Base-by-base conservation (phyloP, 2,113 vertebrate genomes). In the Cygnus atratus region DNA sequence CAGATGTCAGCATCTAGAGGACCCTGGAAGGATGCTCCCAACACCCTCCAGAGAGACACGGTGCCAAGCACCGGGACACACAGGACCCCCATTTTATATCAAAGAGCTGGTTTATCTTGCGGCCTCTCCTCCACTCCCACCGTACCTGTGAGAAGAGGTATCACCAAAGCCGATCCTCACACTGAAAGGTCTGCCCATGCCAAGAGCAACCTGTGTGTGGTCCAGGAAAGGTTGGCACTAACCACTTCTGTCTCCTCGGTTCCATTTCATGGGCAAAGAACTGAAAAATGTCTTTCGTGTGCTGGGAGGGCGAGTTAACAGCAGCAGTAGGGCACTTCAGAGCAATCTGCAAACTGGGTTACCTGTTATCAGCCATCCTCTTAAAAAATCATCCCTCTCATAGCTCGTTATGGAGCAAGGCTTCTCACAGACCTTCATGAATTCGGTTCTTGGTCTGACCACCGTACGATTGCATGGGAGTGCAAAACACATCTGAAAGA, bases 141-240 rank as follows among this genome's bases (percentile, higher is more conserved):
- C 41, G 43, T 3, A 13, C 0, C 0, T 2, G 3, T 76, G 62
- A 72, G 26, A 50, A 43, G 14, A 50, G 2, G 4, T 48, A 70
- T 74, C 33, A 48, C 13, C 3, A 2, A 46, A 41, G 55, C 25
- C n/a, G 21, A 72, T 62, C 44, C 50, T 89, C 71, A 62, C 41
- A 62, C 55, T 39, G 58, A 61, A 65, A 78, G 50, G 62, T 66
- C 71, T 85, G 46, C 48, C 65, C 25, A 1, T 2, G 10, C 21
- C 21, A 3, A 28, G 9, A 61, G 26, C 19, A 21, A 48, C 48
- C 15, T 39, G 26, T 2, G 0, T 7, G 52, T 4, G 18, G 10
- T 33, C 43, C 54, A 28, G 70, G 16, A 58, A 25, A 55, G 84
- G 57, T 14, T 3, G 1, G 18, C 5, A 5, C 65, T 58, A 72